These are phyloP conservation scores for Oasisia sp. DNA, from an alignment of 2,888 invertebrate species.

Conservation along the genomic window DNA sequence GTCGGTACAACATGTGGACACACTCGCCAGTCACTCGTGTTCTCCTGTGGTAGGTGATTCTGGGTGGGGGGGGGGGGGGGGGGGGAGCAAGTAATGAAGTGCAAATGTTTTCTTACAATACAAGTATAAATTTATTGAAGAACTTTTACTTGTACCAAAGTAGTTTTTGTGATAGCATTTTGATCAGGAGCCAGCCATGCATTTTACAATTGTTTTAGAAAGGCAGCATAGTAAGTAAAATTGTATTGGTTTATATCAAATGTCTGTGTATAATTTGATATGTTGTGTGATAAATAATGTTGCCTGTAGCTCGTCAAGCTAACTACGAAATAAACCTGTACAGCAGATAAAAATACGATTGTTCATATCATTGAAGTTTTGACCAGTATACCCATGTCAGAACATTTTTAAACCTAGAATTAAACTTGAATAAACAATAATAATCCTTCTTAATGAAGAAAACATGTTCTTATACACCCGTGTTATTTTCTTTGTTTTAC, in stretches of 20 bases:
- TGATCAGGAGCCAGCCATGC: neutral
- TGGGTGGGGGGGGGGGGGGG: too few species aligned
- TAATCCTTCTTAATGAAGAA: neutral
- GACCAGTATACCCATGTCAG: neutral
- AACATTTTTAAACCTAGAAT: neutral
- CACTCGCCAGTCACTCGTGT: constrained; percentile 59
- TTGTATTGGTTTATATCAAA: neutral
- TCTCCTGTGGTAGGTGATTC: constrained; percentile 47
- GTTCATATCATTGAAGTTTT: neutral
- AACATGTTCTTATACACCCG: neutral
- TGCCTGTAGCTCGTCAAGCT: neutral
- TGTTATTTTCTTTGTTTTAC: too few species aligned
- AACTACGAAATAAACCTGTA: neutral
- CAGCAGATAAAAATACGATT: neutral
- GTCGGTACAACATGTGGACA: constrained; percentile 63
- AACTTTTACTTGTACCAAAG: too few species aligned
- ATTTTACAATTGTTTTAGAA: neutral
- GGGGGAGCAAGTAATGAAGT: too few species aligned
- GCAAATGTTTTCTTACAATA: too few species aligned
- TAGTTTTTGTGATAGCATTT: neutral
- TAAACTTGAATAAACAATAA: neutral
- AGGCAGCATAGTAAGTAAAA: neutral
- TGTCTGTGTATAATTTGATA: neutral
- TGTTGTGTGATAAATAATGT: neutral
- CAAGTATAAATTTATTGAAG: too few species aligned